Evolutionary conservation across 1,140 invertebrate genomes (phyloP).

Genomic region (Orchesella cincta): DNA sequence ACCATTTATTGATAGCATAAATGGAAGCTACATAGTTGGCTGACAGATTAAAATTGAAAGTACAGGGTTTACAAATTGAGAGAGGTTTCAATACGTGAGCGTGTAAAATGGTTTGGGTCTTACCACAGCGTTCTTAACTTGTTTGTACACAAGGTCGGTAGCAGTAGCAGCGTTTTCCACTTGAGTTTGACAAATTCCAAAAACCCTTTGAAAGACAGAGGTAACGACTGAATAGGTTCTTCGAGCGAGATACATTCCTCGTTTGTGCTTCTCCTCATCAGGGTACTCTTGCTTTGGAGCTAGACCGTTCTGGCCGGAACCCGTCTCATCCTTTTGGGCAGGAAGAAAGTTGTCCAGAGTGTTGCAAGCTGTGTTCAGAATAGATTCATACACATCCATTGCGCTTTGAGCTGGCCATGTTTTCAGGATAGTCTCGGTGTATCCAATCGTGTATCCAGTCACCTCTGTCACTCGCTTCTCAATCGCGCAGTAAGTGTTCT

Average conservation of each 20-base stretch:
- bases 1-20: not conserved
- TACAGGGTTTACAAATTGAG: not conserved
- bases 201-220: constrained; percentile 21
- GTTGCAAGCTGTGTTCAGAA: constrained; percentile 18
- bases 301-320: constrained; percentile 32
- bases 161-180: constrained; percentile 33
- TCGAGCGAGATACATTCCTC: constrained; percentile 20
- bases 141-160: constrained; percentile 39
- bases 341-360: constrained; percentile 41
- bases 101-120: constrained; percentile 6
- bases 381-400: constrained; percentile 37
- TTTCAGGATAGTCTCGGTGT: constrained; percentile 34
- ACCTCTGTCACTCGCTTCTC: constrained; percentile 15
- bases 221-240: constrained; percentile 16
- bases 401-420: constrained; percentile 32
- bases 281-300: not conserved
- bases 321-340: constrained; percentile 28
- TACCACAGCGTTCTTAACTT: constrained; percentile 21
- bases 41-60: not conserved
- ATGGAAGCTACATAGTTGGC: not conserved
- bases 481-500: not conserved
- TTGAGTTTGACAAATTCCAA: constrained; percentile 37
- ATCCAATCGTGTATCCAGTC: constrained; percentile 33
- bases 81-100: not conserved
- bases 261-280: not conserved